Conservation (phyloP, 2,113 vertebrate species). For the Neotragus pygmaeus region DNA sequence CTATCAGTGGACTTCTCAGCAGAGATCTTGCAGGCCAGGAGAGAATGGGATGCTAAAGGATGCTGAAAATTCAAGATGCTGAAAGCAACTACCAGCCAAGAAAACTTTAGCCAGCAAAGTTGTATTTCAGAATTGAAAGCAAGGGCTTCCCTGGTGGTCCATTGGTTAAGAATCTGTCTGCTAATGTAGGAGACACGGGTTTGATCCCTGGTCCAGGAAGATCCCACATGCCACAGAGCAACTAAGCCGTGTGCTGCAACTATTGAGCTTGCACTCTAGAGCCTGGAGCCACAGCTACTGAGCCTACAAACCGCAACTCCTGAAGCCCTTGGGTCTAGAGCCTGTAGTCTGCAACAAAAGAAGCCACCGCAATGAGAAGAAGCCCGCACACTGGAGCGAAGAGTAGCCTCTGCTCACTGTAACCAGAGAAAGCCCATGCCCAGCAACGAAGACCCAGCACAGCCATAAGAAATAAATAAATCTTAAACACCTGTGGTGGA, state of each 20-base stretch:
- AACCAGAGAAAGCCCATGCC: not conserved
- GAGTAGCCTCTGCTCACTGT: not conserved
- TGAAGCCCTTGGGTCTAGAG: not conserved
- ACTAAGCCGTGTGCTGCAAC: not conserved
- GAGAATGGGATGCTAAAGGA: not conserved
- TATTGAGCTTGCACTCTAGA: not conserved
- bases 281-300: not conserved
- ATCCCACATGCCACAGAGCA: not conserved
- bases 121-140: not conserved
- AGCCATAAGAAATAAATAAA: not conserved
- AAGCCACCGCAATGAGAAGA: not conserved
- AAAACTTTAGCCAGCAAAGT: not conserved
- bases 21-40: not conserved
- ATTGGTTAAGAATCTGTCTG: not conserved
- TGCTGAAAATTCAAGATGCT: not conserved
- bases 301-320: not conserved
- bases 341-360: not conserved
- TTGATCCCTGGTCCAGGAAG: not conserved
- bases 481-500: too few species aligned
- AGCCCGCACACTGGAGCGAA: not conserved
- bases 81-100: not conserved
- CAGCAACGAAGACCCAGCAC: not conserved
- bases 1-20: not conserved
- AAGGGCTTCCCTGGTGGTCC: not conserved
- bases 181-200: not conserved